Evolutionary conservation across 2,797 vertebrate genomes (phyloP).

Genomic region (Bradypodion pumilum): DNA sequence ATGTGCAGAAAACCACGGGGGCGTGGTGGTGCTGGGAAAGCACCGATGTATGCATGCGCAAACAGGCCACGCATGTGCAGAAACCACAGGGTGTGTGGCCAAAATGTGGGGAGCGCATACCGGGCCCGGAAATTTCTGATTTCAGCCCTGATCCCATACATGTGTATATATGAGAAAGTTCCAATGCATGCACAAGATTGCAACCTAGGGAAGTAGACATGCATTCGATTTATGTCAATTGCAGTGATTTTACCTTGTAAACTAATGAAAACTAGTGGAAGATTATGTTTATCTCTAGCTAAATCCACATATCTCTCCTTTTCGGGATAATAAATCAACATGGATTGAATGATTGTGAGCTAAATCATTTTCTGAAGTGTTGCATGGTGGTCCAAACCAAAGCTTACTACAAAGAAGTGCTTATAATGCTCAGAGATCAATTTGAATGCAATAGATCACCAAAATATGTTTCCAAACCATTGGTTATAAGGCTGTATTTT

Average conservation of each 20-base stretch:
- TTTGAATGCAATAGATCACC: no score
- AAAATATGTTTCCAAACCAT: no score
- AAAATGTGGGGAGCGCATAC: no score
- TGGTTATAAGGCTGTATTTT: not conserved
- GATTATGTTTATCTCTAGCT: not conserved
- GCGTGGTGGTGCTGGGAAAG: no score
- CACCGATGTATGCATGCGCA: no score
- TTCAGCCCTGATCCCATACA: not conserved
- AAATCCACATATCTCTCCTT: not conserved
- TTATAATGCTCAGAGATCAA: not conserved
- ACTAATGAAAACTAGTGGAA: not conserved
- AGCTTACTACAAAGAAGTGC: not conserved
- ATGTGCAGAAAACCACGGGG: no score
- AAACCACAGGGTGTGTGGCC: no score
- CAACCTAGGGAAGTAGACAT: not conserved
- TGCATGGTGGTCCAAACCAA: not conserved
- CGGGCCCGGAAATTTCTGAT: no score
- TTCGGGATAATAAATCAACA: not conserved
- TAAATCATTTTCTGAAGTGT: not conserved
- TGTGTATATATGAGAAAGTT: not conserved
- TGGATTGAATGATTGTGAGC: not conserved
- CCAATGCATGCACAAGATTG: not conserved
- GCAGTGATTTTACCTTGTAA: not conserved
- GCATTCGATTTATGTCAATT: not conserved
- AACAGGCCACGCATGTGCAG: no score